Conservation (phyloP, 2,113 vertebrate genomes). For the Hiodon tergisus region DNA sequence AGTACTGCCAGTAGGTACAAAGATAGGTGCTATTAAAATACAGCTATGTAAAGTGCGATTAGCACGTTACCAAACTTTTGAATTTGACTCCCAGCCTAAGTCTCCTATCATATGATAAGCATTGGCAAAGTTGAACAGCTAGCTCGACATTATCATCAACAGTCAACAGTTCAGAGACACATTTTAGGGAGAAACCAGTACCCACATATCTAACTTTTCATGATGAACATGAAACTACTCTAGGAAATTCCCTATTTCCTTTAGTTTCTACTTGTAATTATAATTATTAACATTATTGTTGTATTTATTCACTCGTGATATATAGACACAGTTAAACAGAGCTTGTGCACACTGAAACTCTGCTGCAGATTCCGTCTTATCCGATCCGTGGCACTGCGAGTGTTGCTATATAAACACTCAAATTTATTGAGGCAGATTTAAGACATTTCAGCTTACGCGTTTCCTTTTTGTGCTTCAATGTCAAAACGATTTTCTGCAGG, state of each 20-base stretch:
- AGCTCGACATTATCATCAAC: neutral
- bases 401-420: conserved; percentile 38
- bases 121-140: neutral
- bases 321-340: conserved; percentile 19
- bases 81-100: no score
- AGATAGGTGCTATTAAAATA: no score
- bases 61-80: no score
- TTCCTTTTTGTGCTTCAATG: conserved; percentile 39
- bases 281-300: conserved; percentile 1
- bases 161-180: neutral
- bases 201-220: conserved; percentile 18
- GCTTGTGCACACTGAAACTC: conserved; percentile 32
- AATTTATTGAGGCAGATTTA: conserved; percentile 36
- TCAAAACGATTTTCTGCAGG: conserved; percentile 41
- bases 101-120: no score
- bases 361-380: conserved; percentile 29
- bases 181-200: conserved; percentile 31
- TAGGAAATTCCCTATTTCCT: neutral
- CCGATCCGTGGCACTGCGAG: conserved; percentile 40
- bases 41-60: no score
- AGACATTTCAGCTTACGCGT: conserved; percentile 27
- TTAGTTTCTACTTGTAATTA: neutral
- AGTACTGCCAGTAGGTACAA: no score
- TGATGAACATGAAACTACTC: neutral
- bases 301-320: conserved; percentile 10